Conservation (phyloP, 2,797 vertebrate species). For the Notolabrus celidotus region DNA sequence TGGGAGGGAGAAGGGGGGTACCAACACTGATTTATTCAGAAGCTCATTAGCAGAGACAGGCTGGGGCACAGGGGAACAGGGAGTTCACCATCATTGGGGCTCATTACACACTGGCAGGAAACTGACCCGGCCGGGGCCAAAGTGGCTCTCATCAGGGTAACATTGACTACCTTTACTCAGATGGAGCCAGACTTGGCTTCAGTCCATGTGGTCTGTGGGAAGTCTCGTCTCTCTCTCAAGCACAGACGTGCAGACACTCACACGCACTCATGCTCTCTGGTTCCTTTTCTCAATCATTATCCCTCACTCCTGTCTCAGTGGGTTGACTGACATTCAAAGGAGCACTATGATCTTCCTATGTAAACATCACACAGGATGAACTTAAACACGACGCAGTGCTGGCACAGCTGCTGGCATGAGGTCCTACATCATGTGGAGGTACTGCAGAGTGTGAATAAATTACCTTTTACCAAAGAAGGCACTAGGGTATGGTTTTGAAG, state of each 20-base stretch:
- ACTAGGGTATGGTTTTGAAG: constrained; percentile 36
- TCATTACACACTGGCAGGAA: constrained; percentile 85
- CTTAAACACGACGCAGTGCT: constrained; percentile 54
- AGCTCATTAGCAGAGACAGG: constrained; percentile 87
- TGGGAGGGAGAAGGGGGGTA: constrained; percentile 30
- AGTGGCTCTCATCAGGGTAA: constrained; percentile 78
- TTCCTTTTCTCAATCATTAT: constrained; percentile 39
- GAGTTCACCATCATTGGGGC: constrained; percentile 82
- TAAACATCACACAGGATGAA: constrained; percentile 72
- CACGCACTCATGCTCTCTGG: constrained; percentile 9
- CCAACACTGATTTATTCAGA: constrained; percentile 83
- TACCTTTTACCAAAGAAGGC: constrained; percentile 51
- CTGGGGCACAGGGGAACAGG: constrained; percentile 74
- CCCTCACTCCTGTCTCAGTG: constrained; percentile 34
- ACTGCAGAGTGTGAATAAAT: constrained; percentile 59
- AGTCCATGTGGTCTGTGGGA: constrained; percentile 45
- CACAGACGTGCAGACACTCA: constrained; percentile 3
- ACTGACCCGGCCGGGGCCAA: constrained; percentile 71
- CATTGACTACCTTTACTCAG: constrained; percentile 75
- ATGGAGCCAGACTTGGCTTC: constrained; percentile 64
- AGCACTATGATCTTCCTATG: constrained; percentile 59
- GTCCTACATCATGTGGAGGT: constrained; percentile 56
- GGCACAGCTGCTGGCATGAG: constrained; percentile 55
- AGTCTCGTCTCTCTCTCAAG: constrained; percentile 14
- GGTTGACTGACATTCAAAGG: constrained; percentile 63